These are phyloP conservation scores for Zaprionus capensis DNA, from an alignment of 1,140 invertebrate species.

Conservation along the genomic window DNA sequence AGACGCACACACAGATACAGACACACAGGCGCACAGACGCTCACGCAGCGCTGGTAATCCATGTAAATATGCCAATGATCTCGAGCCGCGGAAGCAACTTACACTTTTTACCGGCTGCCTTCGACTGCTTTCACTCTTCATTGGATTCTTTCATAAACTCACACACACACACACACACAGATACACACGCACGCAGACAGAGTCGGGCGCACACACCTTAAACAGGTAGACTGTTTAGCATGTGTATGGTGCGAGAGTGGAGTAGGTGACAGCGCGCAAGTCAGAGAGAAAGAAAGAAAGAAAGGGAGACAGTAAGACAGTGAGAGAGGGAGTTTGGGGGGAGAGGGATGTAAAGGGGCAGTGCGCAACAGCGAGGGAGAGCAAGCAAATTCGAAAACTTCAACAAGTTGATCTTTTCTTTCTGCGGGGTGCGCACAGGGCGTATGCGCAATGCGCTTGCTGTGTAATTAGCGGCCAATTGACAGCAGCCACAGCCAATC, in stretches of 20 bases:
- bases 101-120: slow-evolving; percentile 62
- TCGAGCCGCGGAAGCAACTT: slow-evolving; percentile 58
- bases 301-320: slow-evolving; percentile 7
- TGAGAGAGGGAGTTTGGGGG: background rate
- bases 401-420: slow-evolving; percentile 32
- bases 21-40: slow-evolving; percentile 1
- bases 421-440: slow-evolving; percentile 41
- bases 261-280: slow-evolving; percentile 9
- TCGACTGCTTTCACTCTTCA: slow-evolving; percentile 68
- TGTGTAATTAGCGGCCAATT: slow-evolving; percentile 62
- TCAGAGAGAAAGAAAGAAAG: slow-evolving; percentile 13
- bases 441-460: slow-evolving; percentile 56
- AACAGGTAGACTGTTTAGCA: slow-evolving; percentile 29
- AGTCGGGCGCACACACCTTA: slow-evolving; percentile 4
- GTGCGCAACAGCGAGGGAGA: no score
- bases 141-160: slow-evolving; percentile 64
- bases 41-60: slow-evolving; percentile 21
- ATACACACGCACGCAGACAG: slow-evolving; percentile 2
- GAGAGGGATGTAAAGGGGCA: rapidly evolving
- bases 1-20: slow-evolving; percentile 3
- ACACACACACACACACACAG: slow-evolving; percentile 13
- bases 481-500: slow-evolving; percentile 32
- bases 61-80: slow-evolving; percentile 66
- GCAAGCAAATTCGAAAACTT: slow-evolving; percentile 8
- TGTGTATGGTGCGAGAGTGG: slow-evolving; percentile 16